phyloP scores from a whole-genome alignment of 2,797 vertebrate genomes.

The Xyrichtys novacula region DNA sequence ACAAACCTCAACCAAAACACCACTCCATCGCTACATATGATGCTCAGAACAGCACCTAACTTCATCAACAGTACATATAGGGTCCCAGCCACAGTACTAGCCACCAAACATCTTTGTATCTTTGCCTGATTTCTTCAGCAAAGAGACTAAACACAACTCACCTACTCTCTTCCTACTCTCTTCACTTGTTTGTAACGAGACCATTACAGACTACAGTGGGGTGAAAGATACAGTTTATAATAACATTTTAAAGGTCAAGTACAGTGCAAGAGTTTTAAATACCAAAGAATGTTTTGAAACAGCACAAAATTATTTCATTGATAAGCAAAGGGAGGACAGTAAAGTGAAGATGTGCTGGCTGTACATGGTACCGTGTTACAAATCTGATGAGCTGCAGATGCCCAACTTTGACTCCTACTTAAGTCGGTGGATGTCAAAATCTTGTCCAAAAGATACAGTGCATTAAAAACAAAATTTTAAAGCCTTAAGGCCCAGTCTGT shows the following conservation, averaged over 20 bases:
- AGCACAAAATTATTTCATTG: not conserved
- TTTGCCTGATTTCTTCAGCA: too few species aligned
- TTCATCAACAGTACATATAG: too few species aligned
- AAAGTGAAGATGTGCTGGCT: not conserved
- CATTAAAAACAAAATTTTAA: not conserved
- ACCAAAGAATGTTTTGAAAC: not conserved
- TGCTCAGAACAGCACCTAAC: too few species aligned
- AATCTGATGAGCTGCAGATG: not conserved
- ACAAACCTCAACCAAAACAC: too few species aligned
- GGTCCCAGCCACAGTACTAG: too few species aligned
- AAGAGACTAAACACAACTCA: too few species aligned
- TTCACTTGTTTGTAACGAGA: too few species aligned
- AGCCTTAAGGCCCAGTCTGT: not conserved
- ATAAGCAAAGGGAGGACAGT: not conserved
- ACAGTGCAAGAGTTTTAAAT: not conserved
- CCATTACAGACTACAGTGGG: too few species aligned
- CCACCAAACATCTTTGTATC: too few species aligned
- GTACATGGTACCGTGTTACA: not conserved
- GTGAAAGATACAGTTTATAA: too few species aligned
- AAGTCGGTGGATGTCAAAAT: not conserved
- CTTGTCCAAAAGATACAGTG: not conserved
- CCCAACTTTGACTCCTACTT: not conserved
- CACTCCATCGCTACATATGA: too few species aligned
- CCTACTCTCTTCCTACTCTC: too few species aligned
- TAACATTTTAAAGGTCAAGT: not conserved